phyloP scores from a whole-genome alignment of 2,888 invertebrate genomes.

The Yponomeuta sedellus region DNA sequence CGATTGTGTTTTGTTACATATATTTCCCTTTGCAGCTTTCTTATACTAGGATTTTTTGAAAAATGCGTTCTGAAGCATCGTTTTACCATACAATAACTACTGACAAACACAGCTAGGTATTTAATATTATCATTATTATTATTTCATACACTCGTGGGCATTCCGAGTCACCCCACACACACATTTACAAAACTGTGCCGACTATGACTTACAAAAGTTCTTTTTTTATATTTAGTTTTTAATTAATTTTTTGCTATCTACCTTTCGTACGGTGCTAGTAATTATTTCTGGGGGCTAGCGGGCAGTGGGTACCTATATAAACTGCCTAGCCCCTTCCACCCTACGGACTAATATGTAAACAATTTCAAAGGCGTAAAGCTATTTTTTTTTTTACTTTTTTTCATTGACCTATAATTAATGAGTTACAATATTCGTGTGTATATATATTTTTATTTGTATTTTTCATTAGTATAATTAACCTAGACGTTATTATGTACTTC shows the following conservation, averaged over 20 bases:
- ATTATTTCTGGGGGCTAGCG: slow-evolving; percentile 32
- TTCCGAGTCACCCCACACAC: slow-evolving; percentile 2
- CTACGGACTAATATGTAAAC: slow-evolving; percentile 68
- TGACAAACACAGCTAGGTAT: slow-evolving; percentile 23
- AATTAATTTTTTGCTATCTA: slow-evolving; percentile 58
- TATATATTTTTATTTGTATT: slow-evolving; percentile 76
- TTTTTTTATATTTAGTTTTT: slow-evolving; percentile 32
- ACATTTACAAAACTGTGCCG: slow-evolving; percentile 11
- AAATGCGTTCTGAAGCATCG: slow-evolving; percentile 54
- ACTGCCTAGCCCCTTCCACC: slow-evolving; percentile 49
- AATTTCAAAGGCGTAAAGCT: slow-evolving; percentile 73
- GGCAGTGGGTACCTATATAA: slow-evolving; percentile 56
- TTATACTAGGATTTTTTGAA: slow-evolving; percentile 46
- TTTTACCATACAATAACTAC: slow-evolving; percentile 41
- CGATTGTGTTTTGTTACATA: slow-evolving; percentile 43
- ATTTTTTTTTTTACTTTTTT: slow-evolving; percentile 60
- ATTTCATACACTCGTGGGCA: neutral
- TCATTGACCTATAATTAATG: slow-evolving; percentile 53
- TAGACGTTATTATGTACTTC: slow-evolving; percentile 69
- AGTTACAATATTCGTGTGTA: slow-evolving; percentile 68
- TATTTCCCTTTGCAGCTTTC: slow-evolving; percentile 29
- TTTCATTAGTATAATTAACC: slow-evolving; percentile 56
- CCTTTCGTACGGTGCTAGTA: slow-evolving; percentile 50
- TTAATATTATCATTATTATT: slow-evolving; percentile 12
- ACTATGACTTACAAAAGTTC: slow-evolving; percentile 35